Evolutionary conservation across 2,113 vertebrate species (phyloP).

Genomic region (Ceratotherium simum): DNA sequence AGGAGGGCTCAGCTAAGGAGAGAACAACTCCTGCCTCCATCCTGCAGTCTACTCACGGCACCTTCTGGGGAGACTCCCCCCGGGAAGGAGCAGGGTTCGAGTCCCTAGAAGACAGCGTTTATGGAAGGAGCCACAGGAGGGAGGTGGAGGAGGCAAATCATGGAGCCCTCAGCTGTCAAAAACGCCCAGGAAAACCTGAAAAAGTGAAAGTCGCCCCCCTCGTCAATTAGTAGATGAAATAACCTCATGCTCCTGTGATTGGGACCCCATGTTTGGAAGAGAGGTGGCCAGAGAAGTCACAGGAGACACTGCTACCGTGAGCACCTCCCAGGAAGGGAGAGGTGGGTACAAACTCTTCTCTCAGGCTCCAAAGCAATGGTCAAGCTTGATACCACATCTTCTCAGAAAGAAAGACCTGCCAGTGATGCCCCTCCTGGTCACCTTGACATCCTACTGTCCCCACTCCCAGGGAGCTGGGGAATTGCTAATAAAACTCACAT

Average conservation of each 20-base stretch:
- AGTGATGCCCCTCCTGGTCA: rapidly evolving
- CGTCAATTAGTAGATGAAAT: no score
- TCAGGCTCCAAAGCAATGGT: not conserved
- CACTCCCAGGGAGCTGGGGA: not conserved
- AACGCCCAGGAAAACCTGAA: not conserved
- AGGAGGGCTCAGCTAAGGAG: no score
- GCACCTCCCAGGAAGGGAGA: not conserved
- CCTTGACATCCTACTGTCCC: rapidly evolving
- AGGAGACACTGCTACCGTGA: not conserved
- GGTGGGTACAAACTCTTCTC: no score
- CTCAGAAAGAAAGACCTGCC: not conserved
- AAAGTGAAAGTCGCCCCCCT: not conserved
- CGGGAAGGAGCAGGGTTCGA: no score
- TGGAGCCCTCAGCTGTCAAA: no score
- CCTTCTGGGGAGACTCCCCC: no score
- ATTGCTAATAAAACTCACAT: rapidly evolving
- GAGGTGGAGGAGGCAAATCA: not conserved
- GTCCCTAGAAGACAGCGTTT: not conserved
- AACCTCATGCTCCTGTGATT: not conserved
- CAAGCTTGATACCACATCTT: not conserved
- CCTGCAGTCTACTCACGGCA: not conserved
- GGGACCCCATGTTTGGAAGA: not conserved
- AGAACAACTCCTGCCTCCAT: not conserved
- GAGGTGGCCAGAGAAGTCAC: not conserved
- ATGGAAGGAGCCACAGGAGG: not conserved